Evolutionary conservation across 2,888 invertebrate species (phyloP).

Genomic region (Drosophila neutralis): DNA sequence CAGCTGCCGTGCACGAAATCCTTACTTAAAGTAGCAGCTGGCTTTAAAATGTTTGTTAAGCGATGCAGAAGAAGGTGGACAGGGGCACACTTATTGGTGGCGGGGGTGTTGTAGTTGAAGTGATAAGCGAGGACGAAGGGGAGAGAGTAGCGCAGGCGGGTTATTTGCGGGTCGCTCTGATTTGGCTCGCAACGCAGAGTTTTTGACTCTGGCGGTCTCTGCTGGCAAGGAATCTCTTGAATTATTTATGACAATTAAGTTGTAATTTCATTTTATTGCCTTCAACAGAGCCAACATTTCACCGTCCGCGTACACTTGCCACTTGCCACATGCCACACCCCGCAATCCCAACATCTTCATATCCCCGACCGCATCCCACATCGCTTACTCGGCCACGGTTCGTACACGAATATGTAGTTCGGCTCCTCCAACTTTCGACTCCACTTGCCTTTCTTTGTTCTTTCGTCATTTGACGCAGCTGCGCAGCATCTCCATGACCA

Average conservation of each 20-base stretch:
- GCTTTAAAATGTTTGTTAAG: conserved; percentile 64
- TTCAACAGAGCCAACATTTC: conserved; percentile 66
- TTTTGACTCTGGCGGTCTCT: conserved; percentile 44
- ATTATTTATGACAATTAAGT: conserved; percentile 78
- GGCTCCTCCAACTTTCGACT: conserved; percentile 34
- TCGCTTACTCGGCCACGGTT: conserved; percentile 13
- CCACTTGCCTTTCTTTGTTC: conserved; percentile 52
- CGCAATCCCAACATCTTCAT: conserved; percentile 3
- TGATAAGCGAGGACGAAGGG: background rate
- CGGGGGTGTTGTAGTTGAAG: background rate
- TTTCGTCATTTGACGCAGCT: conserved; percentile 62
- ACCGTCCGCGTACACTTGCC: conserved; percentile 51
- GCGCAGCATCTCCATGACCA: conserved; percentile 62
- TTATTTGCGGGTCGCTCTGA: conserved; percentile 52
- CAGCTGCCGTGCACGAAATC: conserved; percentile 55
- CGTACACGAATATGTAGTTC: conserved; percentile 26
- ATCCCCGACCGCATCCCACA: background rate
- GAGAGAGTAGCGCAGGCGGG: background rate
- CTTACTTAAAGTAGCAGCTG: conserved; percentile 54
- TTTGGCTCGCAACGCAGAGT: conserved; percentile 54
- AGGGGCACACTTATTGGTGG: background rate
- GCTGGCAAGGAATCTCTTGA: conserved; percentile 66
- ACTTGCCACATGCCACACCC: conserved; percentile 1
- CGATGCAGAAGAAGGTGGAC: conserved; percentile 35
- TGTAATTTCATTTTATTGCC: conserved; percentile 77